Evolutionary conservation across 2,113 vertebrate species (phyloP), one percentile per base, ranked within the genome.

Genomic region (Laticauda colubrina): DNA sequence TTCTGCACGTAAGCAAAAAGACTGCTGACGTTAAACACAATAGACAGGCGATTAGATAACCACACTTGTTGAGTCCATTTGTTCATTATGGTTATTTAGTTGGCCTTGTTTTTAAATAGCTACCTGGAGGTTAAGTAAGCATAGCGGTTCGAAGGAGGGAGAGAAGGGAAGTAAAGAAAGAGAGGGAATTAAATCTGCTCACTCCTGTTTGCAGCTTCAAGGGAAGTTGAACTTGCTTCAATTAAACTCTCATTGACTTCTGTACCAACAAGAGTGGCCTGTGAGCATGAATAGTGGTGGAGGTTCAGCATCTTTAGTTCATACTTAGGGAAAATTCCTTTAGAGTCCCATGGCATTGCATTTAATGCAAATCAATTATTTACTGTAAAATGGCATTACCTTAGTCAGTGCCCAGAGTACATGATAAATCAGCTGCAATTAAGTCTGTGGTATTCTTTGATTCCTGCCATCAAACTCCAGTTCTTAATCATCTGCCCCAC

Each of bases 1-100:
- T 96, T 94, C 92, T 93, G 96, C 92, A 92, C 0, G n/a, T 90
- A 75, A 94, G 95, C 95, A 91, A 95, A 93, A 94, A 95, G 96
- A 96, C 95, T 95, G 95, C 94, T 97, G 97, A 97, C 93, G 95
- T 95, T 97, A 96, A 97, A 94, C 96, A 95, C 95, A 96, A 96
- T 93, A 95, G 97, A 97, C 97, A 97, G 96, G 95, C 95, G 95
- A 96, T 97, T 97, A 96, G 95, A 96, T 95, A 94, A 21, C 93
- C 95, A 26, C 94, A 87, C 95, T 26, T 95, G 95, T 97, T 96
- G 96, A 95, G 95, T 97, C 96, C 96, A 95, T 90, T 92, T 90
- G 85, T 96, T 96, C 96, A 96, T 97, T 97, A 97, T 97, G 96
- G 96, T 96, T 96, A 94, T 96, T 97, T 97, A 97, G 96, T 94